These are phyloP conservation scores for Solea solea DNA, from an alignment of 2,113 vertebrate species.

Conservation along the genomic window DNA sequence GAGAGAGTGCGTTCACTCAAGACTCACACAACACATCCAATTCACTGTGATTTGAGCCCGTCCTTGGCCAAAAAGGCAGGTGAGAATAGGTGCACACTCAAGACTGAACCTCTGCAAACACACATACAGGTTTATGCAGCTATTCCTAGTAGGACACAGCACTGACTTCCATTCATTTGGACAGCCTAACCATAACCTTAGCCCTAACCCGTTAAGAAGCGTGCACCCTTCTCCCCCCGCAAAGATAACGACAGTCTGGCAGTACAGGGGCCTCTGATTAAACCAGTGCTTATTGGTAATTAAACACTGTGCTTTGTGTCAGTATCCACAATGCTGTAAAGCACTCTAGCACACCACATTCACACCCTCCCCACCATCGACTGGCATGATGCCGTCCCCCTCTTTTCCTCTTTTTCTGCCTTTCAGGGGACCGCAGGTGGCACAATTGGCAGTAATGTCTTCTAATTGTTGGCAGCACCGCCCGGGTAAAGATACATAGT, in stretches of 20 bases:
- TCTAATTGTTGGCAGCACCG: conserved; percentile 77
- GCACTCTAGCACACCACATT: conserved; percentile 43
- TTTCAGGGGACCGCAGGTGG: conserved; percentile 78
- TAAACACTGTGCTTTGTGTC: conserved; percentile 75
- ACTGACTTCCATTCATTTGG: no score
- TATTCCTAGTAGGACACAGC: no score
- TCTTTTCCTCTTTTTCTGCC: conserved; percentile 57
- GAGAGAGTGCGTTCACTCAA: conserved; percentile 57
- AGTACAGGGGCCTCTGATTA: conserved; percentile 63
- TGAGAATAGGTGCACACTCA: conserved; percentile 48
- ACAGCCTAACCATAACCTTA: no score
- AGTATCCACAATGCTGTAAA: conserved; percentile 69
- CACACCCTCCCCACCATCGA: conserved; percentile 48
- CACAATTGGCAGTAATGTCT: conserved; percentile 79
- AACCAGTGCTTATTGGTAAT: conserved; percentile 75
- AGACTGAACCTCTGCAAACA: no score
- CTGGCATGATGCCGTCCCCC: conserved; percentile 54
- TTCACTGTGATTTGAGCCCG: conserved; percentile 64
- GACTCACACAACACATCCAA: conserved; percentile 61
- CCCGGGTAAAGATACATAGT: conserved; percentile 68
- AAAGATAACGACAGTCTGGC: conserved; percentile 52
- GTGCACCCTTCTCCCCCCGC: conserved; percentile 13
- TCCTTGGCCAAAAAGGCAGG: conserved; percentile 64
- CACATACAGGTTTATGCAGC: no score
- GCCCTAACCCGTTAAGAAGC: no score